Evolutionary conservation across 2,113 vertebrate species (phyloP).

Genomic region (Oxyruncus cristatus): DNA sequence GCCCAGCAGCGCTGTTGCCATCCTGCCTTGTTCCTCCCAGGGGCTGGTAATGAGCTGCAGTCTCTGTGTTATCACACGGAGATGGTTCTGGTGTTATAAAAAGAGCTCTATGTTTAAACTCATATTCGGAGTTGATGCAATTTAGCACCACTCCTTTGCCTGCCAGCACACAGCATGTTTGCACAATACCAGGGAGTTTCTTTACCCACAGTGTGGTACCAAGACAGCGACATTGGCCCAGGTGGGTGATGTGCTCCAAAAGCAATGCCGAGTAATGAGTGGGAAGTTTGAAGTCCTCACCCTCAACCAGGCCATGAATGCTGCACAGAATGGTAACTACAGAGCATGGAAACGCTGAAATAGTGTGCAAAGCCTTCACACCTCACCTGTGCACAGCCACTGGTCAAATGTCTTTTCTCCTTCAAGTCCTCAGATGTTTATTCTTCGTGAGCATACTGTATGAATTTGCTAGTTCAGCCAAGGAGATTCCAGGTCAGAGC

Average conservation of each 20-base stretch:
- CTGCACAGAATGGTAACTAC: background rate
- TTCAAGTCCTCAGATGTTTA: background rate
- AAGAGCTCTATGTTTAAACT: slow-evolving; percentile 15
- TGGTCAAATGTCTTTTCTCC: background rate
- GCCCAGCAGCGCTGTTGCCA: background rate
- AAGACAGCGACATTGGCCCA: rapidly evolving
- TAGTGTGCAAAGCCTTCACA: rapidly evolving
- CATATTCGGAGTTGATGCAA: background rate
- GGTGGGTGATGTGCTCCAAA: background rate
- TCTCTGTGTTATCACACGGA: rapidly evolving
- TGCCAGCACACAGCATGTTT: background rate
- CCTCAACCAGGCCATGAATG: background rate
- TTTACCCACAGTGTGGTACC: background rate
- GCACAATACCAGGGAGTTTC: background rate
- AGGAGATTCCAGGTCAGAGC: background rate
- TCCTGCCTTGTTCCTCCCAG: background rate
- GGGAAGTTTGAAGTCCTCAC: background rate
- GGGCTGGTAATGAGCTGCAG: background rate
- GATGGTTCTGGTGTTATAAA: background rate
- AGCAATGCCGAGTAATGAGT: rapidly evolving
- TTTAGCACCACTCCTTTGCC: slow-evolving; percentile 18
- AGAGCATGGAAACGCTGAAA: background rate
- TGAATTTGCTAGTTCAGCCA: background rate
- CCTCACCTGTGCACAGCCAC: background rate
- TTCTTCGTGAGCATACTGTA: background rate